These are phyloP conservation scores for Ceratotherium simum DNA, from an alignment of 2,113 vertebrate species.

Conservation along the genomic window DNA sequence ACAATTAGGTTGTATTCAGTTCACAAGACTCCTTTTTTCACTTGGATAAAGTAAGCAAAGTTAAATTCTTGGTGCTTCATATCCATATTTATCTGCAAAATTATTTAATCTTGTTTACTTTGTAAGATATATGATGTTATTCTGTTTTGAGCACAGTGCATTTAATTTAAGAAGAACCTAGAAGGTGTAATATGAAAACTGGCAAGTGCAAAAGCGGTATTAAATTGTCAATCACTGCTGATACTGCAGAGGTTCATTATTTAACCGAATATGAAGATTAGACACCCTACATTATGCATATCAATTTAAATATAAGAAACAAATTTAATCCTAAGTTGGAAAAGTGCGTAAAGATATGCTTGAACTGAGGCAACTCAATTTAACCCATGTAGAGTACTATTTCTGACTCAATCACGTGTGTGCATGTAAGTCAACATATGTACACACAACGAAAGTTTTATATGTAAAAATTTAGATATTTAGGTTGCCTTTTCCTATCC, in stretches of 20 bases:
- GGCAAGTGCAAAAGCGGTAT: constrained; percentile 78
- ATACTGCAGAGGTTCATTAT: constrained; percentile 82
- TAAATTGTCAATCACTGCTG: constrained; percentile 79
- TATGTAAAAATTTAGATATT: constrained; percentile 60
- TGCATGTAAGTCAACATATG: constrained; percentile 45
- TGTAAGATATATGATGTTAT: constrained; percentile 69
- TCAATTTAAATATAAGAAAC: constrained; percentile 78
- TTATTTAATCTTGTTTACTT: constrained; percentile 44
- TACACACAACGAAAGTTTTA: constrained; percentile 39
- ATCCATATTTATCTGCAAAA: constrained; percentile 73
- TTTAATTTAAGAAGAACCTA: constrained; percentile 81
- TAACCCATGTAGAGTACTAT: constrained; percentile 59
- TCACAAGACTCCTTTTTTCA: constrained; percentile 56
- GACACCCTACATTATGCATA: constrained; percentile 77
- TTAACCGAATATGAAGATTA: constrained; percentile 81
- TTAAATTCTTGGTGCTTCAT: constrained; percentile 72
- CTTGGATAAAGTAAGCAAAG: constrained; percentile 75
- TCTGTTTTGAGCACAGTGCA: constrained; percentile 76
- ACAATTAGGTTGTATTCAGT: constrained; percentile 75
- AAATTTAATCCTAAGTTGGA: constrained; percentile 39
- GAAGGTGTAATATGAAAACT: constrained; percentile 79
- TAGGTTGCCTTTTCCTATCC: constrained; percentile 58
- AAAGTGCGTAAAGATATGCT: constrained; percentile 49
- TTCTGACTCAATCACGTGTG: constrained; percentile 57
- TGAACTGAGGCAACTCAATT: constrained; percentile 69